Percentiles rank a stretch among this genome's conserved stretches.
phyloP scores from a whole-genome alignment of 2,113 vertebrate species.

The Lota lota region DNA sequence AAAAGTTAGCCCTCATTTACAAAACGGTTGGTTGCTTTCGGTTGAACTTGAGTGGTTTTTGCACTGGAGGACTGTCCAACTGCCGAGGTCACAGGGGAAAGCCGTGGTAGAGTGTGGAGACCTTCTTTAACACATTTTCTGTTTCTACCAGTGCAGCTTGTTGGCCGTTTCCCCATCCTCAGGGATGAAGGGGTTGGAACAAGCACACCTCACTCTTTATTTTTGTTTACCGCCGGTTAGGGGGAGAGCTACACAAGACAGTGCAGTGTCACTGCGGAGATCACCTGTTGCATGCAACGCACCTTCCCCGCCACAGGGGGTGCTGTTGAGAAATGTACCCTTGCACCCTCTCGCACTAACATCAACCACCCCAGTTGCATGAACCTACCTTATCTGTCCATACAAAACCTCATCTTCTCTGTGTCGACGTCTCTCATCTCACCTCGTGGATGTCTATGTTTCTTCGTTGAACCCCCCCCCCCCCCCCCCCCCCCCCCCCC shows the following conservation, averaged over 20 bases:
- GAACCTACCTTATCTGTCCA: conserved; percentile 51
- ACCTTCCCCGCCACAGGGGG: conserved; percentile 52
- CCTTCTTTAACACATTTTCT: conserved; percentile 71
- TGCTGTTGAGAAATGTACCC: conserved; percentile 51
- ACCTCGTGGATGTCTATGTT: conserved; percentile 55
- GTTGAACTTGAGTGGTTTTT: conserved; percentile 3
- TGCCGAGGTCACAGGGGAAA: conserved; percentile 38
- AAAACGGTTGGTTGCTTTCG: background rate
- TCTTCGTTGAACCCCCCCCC: conserved; percentile 40
- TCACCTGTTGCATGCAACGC: conserved; percentile 66
- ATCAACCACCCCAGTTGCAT: conserved; percentile 57
- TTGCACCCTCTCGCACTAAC: conserved; percentile 47
- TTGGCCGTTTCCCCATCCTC: conserved; percentile 59
- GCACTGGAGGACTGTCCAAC: conserved; percentile 5
- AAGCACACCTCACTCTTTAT: conserved; percentile 54
- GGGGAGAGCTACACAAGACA: conserved; percentile 51
- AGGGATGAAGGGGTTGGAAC: conserved; percentile 50
- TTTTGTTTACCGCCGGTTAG: conserved; percentile 40
- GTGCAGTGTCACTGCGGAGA: conserved; percentile 53
- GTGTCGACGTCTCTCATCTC: conserved; percentile 52
- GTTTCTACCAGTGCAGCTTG: conserved; percentile 70
- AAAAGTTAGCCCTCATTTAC: too few relatives aligned
- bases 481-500: conserved; percentile 30
- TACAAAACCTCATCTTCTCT: conserved; percentile 48
- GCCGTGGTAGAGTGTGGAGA: conserved; percentile 56